A percentile compares a stretch with the other conserved stretches of the same genome.
Evolutionary conservation across 2,888 invertebrate species (phyloP).

Genomic region (Torymus texanus): DNA sequence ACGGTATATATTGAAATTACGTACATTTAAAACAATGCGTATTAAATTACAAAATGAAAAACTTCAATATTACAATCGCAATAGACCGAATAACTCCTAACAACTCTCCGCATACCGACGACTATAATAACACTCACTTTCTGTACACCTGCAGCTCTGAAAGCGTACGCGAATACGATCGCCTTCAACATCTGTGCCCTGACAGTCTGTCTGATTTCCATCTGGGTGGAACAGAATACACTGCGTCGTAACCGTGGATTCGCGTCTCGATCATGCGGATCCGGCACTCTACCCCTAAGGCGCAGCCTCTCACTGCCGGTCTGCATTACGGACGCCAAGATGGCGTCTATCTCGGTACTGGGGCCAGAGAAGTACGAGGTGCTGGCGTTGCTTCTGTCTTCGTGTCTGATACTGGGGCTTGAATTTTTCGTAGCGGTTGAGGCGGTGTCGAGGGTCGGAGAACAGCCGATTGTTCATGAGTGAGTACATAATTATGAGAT

Average conservation of each 20-base stretch:
- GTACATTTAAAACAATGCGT: no score
- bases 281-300: not conserved
- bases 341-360: not conserved
- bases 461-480: constrained; percentile 62
- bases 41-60: no score
- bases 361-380: constrained; percentile 65
- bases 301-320: no score
- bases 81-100: no score
- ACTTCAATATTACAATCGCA: no score
- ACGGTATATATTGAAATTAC: no score
- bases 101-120: no score
- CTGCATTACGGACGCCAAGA: no score
- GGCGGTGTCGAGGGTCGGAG: constrained; percentile 57
- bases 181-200: constrained; percentile 63
- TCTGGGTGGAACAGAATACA: constrained; percentile 63
- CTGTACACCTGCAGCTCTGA: constrained; percentile 57
- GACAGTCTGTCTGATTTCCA: constrained; percentile 63
- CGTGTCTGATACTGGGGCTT: constrained; percentile 59
- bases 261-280: not conserved
- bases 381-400: constrained; percentile 61
- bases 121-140: no score
- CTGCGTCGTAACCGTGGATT: constrained; percentile 18
- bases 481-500: constrained; percentile 52
- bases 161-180: constrained; percentile 62
- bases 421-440: constrained; percentile 57